These are phyloP conservation scores for Triplophysa dalaica DNA, from an alignment of 2,113 vertebrate species.

Conservation along the genomic window DNA sequence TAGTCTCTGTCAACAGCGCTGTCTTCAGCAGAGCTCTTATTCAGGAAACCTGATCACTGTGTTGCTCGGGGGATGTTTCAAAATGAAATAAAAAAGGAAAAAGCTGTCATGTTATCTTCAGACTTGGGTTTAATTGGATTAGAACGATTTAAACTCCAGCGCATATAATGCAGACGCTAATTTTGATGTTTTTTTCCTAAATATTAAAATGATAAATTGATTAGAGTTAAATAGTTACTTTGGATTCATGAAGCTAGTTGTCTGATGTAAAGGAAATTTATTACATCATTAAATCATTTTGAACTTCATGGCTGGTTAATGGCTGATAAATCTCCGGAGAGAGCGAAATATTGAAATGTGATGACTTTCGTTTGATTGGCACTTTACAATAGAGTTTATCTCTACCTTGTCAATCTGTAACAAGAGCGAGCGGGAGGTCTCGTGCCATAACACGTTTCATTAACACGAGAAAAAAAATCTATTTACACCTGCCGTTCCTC, in stretches of 20 bases:
- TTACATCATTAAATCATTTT: constrained; percentile 20
- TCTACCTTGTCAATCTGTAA: background rate
- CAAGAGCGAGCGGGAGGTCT: background rate
- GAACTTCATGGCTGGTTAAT: constrained; percentile 11
- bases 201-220: background rate
- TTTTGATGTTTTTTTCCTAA: background rate
- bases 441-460: constrained; percentile 9
- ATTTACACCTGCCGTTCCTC: constrained; percentile 6
- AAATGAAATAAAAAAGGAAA: constrained; percentile 2
- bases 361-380: constrained; percentile 10
- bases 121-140: constrained; percentile 40
- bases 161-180: background rate
- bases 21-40: constrained; percentile 34
- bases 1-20: constrained; percentile 34
- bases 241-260: constrained; percentile 1
- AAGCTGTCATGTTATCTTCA: constrained; percentile 4
- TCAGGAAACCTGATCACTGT: constrained; percentile 35
- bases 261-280: constrained; percentile 23
- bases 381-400: constrained; percentile 6
- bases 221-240: background rate
- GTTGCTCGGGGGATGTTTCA: constrained; percentile 24
- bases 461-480: constrained; percentile 1
- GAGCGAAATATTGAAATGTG: background rate
- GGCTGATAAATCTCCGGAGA: background rate
- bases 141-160: background rate